Evolutionary conservation across 2,797 vertebrate species (phyloP), one percentile per base, ranked within the genome.

Genomic region (Taeniopygia guttata): DNA sequence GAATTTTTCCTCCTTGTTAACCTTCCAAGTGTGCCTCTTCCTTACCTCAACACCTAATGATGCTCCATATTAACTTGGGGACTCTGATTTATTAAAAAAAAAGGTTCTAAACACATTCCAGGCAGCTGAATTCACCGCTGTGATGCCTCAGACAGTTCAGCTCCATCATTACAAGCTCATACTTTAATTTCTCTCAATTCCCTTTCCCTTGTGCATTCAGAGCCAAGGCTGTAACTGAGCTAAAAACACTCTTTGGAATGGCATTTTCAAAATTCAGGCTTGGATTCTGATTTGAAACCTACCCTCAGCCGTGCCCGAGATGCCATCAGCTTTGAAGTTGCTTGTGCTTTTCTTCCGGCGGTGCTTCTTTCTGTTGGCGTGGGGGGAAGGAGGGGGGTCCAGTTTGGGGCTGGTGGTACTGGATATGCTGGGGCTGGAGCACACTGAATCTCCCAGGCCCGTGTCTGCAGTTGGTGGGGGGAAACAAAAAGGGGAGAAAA

Each of bases 351-450:
- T 99, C 99, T 99, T 99, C 98, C 99, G 95, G 16, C 99, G 98
- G 96, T 99, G 99, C 84, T 99, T 99, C 98, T 99, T 99, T 91
- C 99, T 98, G 98, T 99, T 99, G 97, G 99, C 99, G 16, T 99
- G 99, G 15, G 99, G 99, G 25, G 99, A 99, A 7, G 99, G 99
- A 25, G 99, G 99, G 3, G 99, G 99, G 87, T 99, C 99, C 67
- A 99, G 98, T 96, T 99, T 99, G 81, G 99, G 99, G 93, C 99
- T 99, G 78, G 99, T 98, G 66, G 98, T 99, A 81, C 98, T 99
- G 96, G 99, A 99, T 96, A 99, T 98, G 67, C 99, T 99, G 72
- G 99, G 99, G 96, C 99, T 99, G 92, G 99, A 99, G 77, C 99
- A 99, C 87, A 99, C 97, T 1, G 99, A 99, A 95, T 99, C 99